Base-by-base conservation (phyloP, 2,888 invertebrate species). In the Epistrophe grossulariae region DNA sequence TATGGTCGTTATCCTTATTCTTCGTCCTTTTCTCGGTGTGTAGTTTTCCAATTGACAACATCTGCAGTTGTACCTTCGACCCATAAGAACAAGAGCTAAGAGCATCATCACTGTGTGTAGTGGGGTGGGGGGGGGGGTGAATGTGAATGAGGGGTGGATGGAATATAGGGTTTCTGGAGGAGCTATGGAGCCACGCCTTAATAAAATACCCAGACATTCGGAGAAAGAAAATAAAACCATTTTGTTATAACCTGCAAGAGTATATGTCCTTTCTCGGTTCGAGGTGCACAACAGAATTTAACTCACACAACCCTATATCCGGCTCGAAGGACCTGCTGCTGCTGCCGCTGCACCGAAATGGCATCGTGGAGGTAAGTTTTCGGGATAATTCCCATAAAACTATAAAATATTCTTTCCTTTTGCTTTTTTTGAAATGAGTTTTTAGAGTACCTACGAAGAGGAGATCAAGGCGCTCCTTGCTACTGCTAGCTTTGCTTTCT, bases 171-270 rank as follows among this genome's bases (percentile, higher is more conserved):
- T 55, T 43, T 62, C 62, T 70, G 80, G 76, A 85, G 79, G 83
- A 71, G 71, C 73, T 45, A 70, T 85, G 38, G 85, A 87, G 87
- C 87, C 87, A 87, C 87, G 87, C 87, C 87, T 87, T 87, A 87
- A 87, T 87, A 87, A 87, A 83, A 83, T 79, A 83, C 83, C 83
- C 83, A 83, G 83, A 76, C 87, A 87, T 87, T 87, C 59, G 79
- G 76, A 83, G 79, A 87, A 83, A 76, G 74, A 87, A 87, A 87
- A 87, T 87, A 87, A 87, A 87, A 76, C 64, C 82, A 76, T 76
- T 71, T 78, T n/a, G 64, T 45, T n/a, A 50, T 68, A 59, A 59
- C 55, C 66, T 40, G 72, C 64, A 52, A 72, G 59, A 50, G 57
- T 72, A 71, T 76, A 66, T 40, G 82, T 85, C 82, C 82, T 85